Evolutionary conservation across 1,140 invertebrate genomes (phyloP).

Genomic region (Araneus ventricosus): DNA sequence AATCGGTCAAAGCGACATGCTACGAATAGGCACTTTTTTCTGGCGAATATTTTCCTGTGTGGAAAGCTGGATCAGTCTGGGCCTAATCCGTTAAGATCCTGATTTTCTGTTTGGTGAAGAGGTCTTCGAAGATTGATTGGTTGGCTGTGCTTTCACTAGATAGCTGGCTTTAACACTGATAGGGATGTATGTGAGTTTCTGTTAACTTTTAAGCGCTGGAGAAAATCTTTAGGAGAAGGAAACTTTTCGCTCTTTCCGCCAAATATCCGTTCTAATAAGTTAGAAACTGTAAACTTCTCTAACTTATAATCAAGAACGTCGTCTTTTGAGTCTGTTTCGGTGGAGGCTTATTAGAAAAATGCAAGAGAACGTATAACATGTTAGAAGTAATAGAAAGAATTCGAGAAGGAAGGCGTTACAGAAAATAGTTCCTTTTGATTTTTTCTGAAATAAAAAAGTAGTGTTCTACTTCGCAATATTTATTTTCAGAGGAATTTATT

Average conservation of each 20-base stretch:
- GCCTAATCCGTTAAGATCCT: conserved; percentile 45
- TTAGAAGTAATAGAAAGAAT: too few species aligned
- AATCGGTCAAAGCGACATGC: conserved; percentile 41
- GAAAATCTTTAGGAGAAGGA: neutral
- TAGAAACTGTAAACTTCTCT: neutral
- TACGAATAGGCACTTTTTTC: neutral
- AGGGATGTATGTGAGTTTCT: conserved; percentile 12
- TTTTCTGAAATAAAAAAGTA: too few species aligned
- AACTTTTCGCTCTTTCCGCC: neutral
- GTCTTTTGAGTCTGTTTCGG: neutral
- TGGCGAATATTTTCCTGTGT: neutral
- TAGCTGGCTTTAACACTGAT: conserved; percentile 33
- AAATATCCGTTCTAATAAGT: neutral
- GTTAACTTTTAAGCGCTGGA: conserved; percentile 31
- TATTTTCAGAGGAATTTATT: too few species aligned
- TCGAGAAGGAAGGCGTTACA: too few species aligned
- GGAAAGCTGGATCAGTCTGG: conserved; percentile 25
- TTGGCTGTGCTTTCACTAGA: conserved; percentile 43
- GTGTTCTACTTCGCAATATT: too few species aligned
- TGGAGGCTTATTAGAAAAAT: neutral
- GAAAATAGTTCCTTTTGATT: too few species aligned
- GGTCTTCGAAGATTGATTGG: conserved; percentile 46
- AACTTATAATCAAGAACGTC: neutral
- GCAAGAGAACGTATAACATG: too few species aligned
- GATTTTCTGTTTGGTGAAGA: conserved; percentile 48